These are phyloP conservation scores for Homarus americanus DNA, from an alignment of 1,140 invertebrate species.

Conservation along the genomic window DNA sequence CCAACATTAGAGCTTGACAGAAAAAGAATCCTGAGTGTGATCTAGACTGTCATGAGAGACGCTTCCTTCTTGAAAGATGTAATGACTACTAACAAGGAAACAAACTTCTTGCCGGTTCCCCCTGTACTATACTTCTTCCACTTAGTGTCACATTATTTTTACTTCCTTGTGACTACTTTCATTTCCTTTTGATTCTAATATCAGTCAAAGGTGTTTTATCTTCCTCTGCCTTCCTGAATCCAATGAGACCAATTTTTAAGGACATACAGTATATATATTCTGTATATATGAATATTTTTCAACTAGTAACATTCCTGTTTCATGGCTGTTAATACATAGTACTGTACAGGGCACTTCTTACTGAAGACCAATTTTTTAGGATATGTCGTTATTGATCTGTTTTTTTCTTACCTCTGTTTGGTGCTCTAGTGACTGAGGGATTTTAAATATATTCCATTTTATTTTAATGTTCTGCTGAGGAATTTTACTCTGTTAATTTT, in stretches of 20 bases:
- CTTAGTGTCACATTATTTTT: not conserved
- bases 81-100: not conserved
- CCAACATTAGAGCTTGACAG: too few species aligned
- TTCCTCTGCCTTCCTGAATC: not conserved
- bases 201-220: not conserved
- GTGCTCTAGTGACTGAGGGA: too few species aligned
- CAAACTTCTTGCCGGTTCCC: slow-evolving; percentile 15
- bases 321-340: not conserved
- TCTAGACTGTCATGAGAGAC: not conserved
- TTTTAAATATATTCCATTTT: too few species aligned
- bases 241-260: not conserved
- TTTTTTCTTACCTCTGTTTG: too few species aligned
- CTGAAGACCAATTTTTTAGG: not conserved
- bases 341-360: too few species aligned
- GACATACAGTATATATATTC: not conserved
- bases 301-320: not conserved
- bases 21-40: too few species aligned
- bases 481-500: too few species aligned
- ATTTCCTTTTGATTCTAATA: not conserved
- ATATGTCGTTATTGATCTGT: not conserved
- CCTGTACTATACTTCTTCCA: slow-evolving; percentile 30
- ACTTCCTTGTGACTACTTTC: not conserved
- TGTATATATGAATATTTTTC: too few species aligned
- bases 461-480: too few species aligned
- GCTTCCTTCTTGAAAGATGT: not conserved